Conservation (phyloP, 2,113 vertebrate species). For the Psophia crepitans region DNA sequence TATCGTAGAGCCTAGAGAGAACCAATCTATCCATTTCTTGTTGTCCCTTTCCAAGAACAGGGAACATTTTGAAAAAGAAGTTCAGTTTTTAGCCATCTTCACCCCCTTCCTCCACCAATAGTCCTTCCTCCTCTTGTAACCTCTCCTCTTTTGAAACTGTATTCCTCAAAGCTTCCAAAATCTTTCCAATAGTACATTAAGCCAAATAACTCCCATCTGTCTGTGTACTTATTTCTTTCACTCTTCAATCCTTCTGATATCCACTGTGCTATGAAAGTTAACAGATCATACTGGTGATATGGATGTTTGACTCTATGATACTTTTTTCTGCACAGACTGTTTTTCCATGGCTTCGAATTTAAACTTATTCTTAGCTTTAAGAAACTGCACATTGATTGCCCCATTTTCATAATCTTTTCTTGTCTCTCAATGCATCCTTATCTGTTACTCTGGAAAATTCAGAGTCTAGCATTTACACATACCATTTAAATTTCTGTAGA, state of each 20-base stretch:
- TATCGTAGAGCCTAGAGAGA: not conserved
- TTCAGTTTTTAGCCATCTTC: not conserved
- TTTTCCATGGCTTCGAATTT: not conserved
- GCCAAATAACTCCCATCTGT: not conserved
- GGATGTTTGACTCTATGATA: not conserved
- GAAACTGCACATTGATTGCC: not conserved
- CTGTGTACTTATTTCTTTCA: not conserved
- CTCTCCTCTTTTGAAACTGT: too few relatives aligned
- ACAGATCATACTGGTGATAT: not conserved
- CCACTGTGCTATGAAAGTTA: not conserved
- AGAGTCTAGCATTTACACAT: not conserved
- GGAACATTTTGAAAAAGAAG: not conserved
- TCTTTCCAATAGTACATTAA: not conserved
- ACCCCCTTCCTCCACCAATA: not conserved
- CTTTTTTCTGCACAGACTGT: not conserved
- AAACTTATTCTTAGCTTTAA: not conserved
- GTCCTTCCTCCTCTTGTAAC: too few relatives aligned
- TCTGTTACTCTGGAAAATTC: not conserved
- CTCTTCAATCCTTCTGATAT: not conserved
- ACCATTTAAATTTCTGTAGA: not conserved
- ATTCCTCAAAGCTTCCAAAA: not conserved
- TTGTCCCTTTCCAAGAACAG: not conserved
- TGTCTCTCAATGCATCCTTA: not conserved
- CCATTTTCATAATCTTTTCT: not conserved
- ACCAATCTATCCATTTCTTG: not conserved